These are phyloP conservation scores for Phasia obesa DNA, from an alignment of 2,888 invertebrate species.

Conservation along the genomic window DNA sequence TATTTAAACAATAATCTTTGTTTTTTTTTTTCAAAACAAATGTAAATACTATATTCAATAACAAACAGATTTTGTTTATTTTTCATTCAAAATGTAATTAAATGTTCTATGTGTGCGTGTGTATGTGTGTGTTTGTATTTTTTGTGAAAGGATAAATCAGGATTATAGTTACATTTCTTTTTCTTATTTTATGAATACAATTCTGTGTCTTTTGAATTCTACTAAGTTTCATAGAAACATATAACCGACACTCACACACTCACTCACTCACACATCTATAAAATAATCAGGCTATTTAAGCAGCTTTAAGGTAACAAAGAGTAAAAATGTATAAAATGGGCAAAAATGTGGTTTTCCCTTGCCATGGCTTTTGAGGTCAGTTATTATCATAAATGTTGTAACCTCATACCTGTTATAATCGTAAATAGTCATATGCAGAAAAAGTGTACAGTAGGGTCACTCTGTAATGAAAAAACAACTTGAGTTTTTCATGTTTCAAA, in stretches of 20 bases:
- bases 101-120: slow-evolving; percentile 8
- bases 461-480: too few relatives aligned
- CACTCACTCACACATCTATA: slow-evolving; percentile 37
- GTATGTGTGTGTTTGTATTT: slow-evolving; percentile 1
- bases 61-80: slow-evolving; percentile 45
- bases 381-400: too few relatives aligned
- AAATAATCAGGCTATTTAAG: slow-evolving; percentile 46
- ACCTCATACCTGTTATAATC: too few relatives aligned
- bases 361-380: too few relatives aligned
- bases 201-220: slow-evolving; percentile 46
- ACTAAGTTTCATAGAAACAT: slow-evolving; percentile 19
- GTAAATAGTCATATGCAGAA: too few relatives aligned
- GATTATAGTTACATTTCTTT: slow-evolving; percentile 49
- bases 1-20: slow-evolving; percentile 47
- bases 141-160: slow-evolving; percentile 54
- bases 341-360: slow-evolving; percentile 3
- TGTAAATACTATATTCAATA: slow-evolving; percentile 36
- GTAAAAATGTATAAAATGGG: neutral
- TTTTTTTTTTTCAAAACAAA: slow-evolving; percentile 9
- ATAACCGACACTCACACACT: slow-evolving; percentile 34
- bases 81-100: slow-evolving; percentile 57
- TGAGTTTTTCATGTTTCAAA: too few relatives aligned
- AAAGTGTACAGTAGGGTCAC: too few relatives aligned
- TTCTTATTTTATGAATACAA: slow-evolving; percentile 25
- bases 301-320: slow-evolving; percentile 32